phyloP scores from a whole-genome alignment of 2,113 vertebrate genomes.

The Centrocercus urophasianus region DNA sequence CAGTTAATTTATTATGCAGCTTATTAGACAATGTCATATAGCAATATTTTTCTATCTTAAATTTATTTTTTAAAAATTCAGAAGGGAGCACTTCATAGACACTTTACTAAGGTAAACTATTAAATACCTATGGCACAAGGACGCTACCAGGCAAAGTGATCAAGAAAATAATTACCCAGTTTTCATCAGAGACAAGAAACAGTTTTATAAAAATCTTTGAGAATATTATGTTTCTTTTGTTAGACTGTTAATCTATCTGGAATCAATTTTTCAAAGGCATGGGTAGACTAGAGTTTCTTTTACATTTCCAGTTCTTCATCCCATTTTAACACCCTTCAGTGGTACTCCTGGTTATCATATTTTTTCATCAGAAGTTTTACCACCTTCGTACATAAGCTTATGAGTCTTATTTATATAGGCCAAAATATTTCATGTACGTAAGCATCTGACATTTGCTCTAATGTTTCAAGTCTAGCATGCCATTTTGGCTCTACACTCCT shows the following conservation, averaged over 20 bases:
- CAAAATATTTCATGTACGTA: neutral
- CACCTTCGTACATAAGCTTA: neutral
- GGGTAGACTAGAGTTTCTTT: constrained; percentile 1
- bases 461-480: neutral
- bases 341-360: neutral
- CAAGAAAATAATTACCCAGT: constrained; percentile 10
- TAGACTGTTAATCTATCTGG: neutral
- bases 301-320: neutral
- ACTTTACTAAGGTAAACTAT: neutral
- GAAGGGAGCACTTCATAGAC: neutral
- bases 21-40: constrained; percentile 62
- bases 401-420: neutral
- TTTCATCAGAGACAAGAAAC: neutral
- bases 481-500: neutral
- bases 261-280: constrained; percentile 28
- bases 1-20: constrained; percentile 72
- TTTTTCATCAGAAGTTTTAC: constrained; percentile 31
- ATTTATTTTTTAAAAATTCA: constrained; percentile 22
- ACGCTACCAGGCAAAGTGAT: neutral
- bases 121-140: constrained; percentile 13
- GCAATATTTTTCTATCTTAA: constrained; percentile 46
- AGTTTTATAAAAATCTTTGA: constrained; percentile 20
- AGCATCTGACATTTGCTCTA: neutral
- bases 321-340: constrained; percentile 17
- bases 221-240: constrained; percentile 3